A percentile compares a stretch with the other conserved stretches of the same genome.
phyloP scores from a whole-genome alignment of 2,113 vertebrate species.

The Apodemus sylvaticus region DNA sequence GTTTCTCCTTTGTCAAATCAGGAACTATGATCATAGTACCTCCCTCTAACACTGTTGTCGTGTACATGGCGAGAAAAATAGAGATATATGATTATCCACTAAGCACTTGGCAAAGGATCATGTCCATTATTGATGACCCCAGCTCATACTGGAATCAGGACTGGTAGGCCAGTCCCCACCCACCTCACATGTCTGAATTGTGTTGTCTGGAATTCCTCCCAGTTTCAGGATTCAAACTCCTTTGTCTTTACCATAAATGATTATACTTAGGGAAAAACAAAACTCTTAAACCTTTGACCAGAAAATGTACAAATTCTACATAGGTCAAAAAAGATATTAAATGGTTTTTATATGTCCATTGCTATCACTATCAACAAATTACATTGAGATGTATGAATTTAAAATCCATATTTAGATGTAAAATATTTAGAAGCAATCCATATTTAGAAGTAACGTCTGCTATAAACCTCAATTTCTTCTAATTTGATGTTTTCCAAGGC shows the following conservation, averaged over 20 bases:
- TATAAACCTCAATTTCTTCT: neutral
- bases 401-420: neutral
- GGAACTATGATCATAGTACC: neutral
- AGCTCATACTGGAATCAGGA: neutral
- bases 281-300: neutral
- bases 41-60: neutral
- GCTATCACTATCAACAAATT: neutral
- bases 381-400: neutral
- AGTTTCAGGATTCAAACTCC: neutral
- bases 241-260: neutral
- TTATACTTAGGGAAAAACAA: neutral
- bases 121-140: neutral
- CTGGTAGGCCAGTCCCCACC: neutral
- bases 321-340: constrained; percentile 19
- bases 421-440: neutral
- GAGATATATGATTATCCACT: neutral
- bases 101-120: neutral
- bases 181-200: neutral
- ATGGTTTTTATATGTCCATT: neutral
- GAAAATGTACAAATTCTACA: neutral
- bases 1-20: neutral
- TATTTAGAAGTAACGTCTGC: neutral
- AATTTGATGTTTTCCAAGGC: neutral
- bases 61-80: neutral
- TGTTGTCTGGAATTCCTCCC: neutral